phyloP scores from a whole-genome alignment of 1,140 invertebrate species.

The silkworm (Bombyx mori) region DNA sequence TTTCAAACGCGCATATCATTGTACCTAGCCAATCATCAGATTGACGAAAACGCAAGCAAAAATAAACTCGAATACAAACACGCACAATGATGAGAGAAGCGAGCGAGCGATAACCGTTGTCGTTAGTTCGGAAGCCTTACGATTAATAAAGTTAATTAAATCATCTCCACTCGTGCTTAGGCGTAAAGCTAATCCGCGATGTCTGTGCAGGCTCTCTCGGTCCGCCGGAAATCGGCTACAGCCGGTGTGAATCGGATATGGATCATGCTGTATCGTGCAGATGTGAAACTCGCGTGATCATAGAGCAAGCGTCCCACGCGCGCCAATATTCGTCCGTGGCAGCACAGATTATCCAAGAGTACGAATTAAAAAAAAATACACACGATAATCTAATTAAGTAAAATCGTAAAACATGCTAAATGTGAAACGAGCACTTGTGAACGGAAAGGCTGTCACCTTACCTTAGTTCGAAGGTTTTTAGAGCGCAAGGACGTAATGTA shows the following conservation, averaged over 20 bases:
- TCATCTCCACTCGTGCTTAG: constrained; percentile 34
- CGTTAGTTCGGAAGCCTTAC: constrained; percentile 34
- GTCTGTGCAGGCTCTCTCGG: constrained; percentile 26
- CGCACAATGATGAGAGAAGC: constrained; percentile 66
- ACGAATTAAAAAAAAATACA: constrained; percentile 4
- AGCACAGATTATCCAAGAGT: not conserved
- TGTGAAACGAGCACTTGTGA: constrained; percentile 16
- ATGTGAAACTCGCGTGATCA: constrained; percentile 22
- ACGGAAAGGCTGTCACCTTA: constrained; percentile 11
- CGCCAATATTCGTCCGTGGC: not conserved
- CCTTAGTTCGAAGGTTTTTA: constrained; percentile 21
- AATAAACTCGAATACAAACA: constrained; percentile 53
- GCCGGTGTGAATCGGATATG: constrained; percentile 66
- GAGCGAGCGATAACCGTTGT: constrained; percentile 50
- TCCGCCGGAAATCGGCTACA: constrained; percentile 26
- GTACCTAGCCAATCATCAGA: no score
- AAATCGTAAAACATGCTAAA: constrained; percentile 16
- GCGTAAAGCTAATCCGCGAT: constrained; percentile 40
- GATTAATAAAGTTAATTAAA: no score
- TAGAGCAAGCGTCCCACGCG: constrained; percentile 5
- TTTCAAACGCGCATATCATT: no score
- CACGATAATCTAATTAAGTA: constrained; percentile 4
- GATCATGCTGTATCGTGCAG: constrained; percentile 34
- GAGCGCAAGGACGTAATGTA: constrained; percentile 1
- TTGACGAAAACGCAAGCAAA: constrained; percentile 32